Evolutionary conservation across 2,113 vertebrate genomes (phyloP).

Genomic region (Melierax canorus): DNA sequence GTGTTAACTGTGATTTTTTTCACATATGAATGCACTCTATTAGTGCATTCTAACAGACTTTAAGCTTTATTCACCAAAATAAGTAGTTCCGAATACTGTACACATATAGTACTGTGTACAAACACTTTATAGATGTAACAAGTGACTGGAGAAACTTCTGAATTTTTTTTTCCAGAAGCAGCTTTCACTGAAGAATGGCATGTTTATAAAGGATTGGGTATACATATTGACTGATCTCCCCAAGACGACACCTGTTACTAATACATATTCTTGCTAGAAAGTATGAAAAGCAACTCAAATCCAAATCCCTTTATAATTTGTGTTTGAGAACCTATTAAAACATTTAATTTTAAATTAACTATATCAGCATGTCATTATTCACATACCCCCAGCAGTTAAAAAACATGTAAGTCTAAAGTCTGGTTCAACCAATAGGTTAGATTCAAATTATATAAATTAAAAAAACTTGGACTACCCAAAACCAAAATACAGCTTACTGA

Average conservation of each 20-base stretch:
- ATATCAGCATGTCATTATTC: not conserved
- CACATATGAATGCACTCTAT: not conserved
- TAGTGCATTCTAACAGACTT: not conserved
- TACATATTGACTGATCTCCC: not conserved
- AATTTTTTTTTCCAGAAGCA: not conserved
- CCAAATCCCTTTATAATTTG: not conserved
- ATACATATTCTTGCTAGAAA: not conserved
- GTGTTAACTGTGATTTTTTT: not conserved
- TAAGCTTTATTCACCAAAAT: not conserved
- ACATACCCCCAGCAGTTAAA: not conserved
- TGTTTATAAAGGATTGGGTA: not conserved
- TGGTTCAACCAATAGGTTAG: not conserved
- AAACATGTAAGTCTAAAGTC: not conserved
- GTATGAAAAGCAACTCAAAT: not conserved
- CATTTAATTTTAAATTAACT: fast-evolving
- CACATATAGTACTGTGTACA: not conserved
- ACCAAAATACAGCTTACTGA: not conserved
- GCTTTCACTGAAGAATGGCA: not conserved
- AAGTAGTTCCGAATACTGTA: not conserved
- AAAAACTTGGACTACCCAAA: not conserved
- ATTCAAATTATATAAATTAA: fast-evolving
- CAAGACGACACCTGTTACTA: not conserved
- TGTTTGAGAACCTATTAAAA: not conserved
- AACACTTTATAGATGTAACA: not conserved
- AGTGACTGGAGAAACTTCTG: not conserved